Evolutionary conservation across 53 echinoderm and acorn worm species (phyloP).

Genomic region (Arbacia lixula): DNA sequence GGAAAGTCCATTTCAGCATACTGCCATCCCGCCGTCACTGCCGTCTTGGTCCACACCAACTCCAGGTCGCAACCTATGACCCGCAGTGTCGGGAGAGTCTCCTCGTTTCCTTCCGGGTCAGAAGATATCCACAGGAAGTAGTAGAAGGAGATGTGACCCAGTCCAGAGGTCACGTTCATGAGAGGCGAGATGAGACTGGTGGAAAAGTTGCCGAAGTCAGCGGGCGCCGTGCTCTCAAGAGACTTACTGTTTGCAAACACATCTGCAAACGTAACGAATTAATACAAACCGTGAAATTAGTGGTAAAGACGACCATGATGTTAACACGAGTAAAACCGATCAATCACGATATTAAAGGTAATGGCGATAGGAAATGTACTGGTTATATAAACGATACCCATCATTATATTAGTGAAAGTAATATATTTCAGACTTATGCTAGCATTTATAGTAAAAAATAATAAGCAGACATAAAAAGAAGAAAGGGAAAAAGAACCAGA

Average conservation of each 20-base stretch:
- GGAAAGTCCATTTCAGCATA: background rate
- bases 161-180: slow-evolving; percentile 34
- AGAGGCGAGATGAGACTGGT: slow-evolving; percentile 28
- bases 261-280: too few species aligned
- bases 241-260: slow-evolving; percentile 21
- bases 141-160: slow-evolving; percentile 25
- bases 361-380: too few species aligned
- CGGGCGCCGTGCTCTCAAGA: background rate
- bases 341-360: too few species aligned
- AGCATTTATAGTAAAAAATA: too few species aligned
- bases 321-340: too few species aligned
- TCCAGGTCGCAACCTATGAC: slow-evolving; percentile 30
- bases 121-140: slow-evolving; percentile 39
- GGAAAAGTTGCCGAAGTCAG: slow-evolving; percentile 13
- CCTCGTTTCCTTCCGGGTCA: slow-evolving; percentile 39
- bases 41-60: slow-evolving; percentile 16
- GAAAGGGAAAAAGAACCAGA: too few species aligned
- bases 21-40: slow-evolving; percentile 3
- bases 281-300: too few species aligned
- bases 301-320: too few species aligned
- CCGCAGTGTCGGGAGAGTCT: slow-evolving; percentile 14
- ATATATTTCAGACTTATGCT: background rate
- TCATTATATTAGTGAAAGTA: background rate
- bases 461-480: too few species aligned
- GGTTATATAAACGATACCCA: too few species aligned